phyloP scores from a whole-genome alignment of 2,113 vertebrate species.

The Fukomys damarensis region DNA sequence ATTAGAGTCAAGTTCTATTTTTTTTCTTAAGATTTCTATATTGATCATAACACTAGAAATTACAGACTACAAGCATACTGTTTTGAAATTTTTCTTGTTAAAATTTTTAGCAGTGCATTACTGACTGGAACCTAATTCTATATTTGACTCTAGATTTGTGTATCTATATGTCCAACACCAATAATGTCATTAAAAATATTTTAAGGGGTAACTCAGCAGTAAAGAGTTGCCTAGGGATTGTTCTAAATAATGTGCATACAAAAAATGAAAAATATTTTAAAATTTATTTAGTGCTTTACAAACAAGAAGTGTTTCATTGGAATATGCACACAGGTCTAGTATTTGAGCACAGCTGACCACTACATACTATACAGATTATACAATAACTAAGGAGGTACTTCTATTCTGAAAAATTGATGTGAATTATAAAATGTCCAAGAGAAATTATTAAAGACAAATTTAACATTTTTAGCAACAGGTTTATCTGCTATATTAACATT shows the following conservation, averaged over 20 bases:
- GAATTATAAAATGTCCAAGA: constrained; percentile 28
- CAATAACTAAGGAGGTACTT: neutral
- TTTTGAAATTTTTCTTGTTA: constrained; percentile 51
- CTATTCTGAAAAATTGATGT: neutral
- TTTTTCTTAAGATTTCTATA: constrained; percentile 62
- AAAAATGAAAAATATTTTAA: neutral
- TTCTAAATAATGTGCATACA: neutral
- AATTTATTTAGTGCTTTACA: neutral
- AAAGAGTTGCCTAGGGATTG: neutral
- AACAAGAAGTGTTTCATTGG: neutral
- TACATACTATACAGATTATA: neutral
- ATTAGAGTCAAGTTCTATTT: constrained; percentile 61
- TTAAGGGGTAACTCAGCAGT: neutral
- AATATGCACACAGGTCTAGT: neutral
- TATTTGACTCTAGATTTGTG: constrained; percentile 1
- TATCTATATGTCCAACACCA: constrained; percentile 5
- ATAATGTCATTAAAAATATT: constrained; percentile 19
- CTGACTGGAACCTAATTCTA: constrained; percentile 2
- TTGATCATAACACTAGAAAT: constrained; percentile 58
- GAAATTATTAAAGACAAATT: constrained; percentile 27
- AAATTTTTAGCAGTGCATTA: neutral
- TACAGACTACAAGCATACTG: constrained; percentile 47
- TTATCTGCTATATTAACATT: constrained; percentile 56
- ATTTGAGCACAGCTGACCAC: neutral
- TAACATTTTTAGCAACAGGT: neutral